Evolutionary conservation across 2,113 vertebrate species (phyloP), one percentile per base, ranked within the genome.

Genomic region (Calidris pugnax): DNA sequence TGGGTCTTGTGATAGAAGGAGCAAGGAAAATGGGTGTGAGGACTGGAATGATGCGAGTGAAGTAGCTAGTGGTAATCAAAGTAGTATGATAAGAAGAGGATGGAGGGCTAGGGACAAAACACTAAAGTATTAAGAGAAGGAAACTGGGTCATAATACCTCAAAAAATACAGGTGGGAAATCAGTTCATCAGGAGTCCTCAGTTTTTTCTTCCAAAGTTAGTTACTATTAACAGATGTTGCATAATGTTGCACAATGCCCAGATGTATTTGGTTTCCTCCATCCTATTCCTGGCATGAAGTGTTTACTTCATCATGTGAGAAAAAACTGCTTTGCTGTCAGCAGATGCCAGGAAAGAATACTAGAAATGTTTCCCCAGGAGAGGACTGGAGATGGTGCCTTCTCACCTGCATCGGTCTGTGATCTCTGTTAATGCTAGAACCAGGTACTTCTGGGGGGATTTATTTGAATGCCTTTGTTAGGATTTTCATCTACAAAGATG

Each of bases 241-340:
- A 16, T 47, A 10, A 64, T 16, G 26, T 69, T 81, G 45, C 92
- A 74, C 72, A 85, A 86, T 57, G 79, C 83, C 76, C 90, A 89
- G 59, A 62, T 72, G 84, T 72, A 67, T 85, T 89, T 69, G 68
- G 66, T 91, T 95, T 91, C 69, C 64, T 75, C 80, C 48, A 41
- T 72, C 77, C 69, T 71, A 16, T 72, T 81, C 94, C 91, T 95
- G 95, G 73, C 86, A 91, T 47, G 45, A 75, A 87, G 12, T 71
- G 47, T 89, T 89, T 39, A 18, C 50, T 63, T 63, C 18, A 10
- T 67, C 10, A 17, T 53, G 86, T 82, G 51, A 87, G 56, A 30
- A 95, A 66, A 89, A 87, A 39, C 76, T 88, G 74, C 53, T 79
- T 73, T 47, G 78, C 35, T 76, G 59, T 62, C 74, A 67, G 67